Conservation (phyloP, 2,888 invertebrate genomes). For the Ypsolopha scabrella region DNA sequence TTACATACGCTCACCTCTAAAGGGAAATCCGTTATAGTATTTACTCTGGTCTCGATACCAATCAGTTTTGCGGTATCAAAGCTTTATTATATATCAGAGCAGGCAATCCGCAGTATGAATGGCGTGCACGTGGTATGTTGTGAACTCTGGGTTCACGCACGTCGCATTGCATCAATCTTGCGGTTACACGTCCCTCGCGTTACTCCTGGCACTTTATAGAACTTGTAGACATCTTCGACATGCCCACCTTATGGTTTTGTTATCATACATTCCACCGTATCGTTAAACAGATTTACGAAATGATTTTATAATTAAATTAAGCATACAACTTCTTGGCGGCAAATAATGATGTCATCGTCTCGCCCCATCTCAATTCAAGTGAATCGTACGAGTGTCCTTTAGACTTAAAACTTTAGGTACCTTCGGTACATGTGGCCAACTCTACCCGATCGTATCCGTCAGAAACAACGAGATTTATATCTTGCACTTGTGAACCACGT, state of each 20-base stretch:
- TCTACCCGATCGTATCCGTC: background rate
- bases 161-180: constrained; percentile 29
- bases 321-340: constrained; percentile 9
- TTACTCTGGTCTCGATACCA: background rate
- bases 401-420: background rate
- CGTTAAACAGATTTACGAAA: background rate
- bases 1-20: too few relatives aligned
- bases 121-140: constrained; percentile 10
- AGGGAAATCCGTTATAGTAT: too few relatives aligned
- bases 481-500: background rate
- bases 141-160: constrained; percentile 15
- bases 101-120: background rate
- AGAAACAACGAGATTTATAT: background rate
- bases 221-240: constrained; percentile 3
- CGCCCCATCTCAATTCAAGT: constrained; percentile 30
- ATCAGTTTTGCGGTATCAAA: constrained; percentile 2
- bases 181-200: constrained; percentile 28
- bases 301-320: background rate
- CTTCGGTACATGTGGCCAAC: background rate
- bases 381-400: constrained; percentile 22
- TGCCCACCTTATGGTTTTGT: background rate
- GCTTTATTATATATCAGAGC: background rate
- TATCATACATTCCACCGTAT: background rate
- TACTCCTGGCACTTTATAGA: constrained; percentile 15
- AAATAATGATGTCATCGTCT: constrained; percentile 30